Evolutionary conservation across 2,888 invertebrate genomes (phyloP), one percentile per base, ranked within the genome.

Genomic region (Rhogogaster chlorosoma): DNA sequence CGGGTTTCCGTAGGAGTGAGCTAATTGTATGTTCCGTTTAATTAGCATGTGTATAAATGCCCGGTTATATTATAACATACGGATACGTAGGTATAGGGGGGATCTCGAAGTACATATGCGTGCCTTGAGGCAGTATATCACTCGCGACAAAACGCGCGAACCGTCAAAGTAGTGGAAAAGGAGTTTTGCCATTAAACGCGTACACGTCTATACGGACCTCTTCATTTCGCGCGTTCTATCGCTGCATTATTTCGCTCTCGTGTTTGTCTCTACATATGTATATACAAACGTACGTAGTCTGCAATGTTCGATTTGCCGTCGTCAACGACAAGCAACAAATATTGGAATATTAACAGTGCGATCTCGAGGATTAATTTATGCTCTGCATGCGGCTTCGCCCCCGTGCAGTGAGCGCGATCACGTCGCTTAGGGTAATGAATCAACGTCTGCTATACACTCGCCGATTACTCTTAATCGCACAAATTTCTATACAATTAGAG

Each of bases 11-110:
- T 83, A 83, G 67, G 83, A 67, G 83, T 83, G 45, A 70, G 83
- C 83, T 83, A 83, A 83, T 83, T 83, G 83, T 83, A 67, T 29
- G 83, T 83, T 83, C 70, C 42, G 83, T 83, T 83, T 83, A 64
- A 83, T 83, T 83, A 83, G 83, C 83, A 45, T 83, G 83, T 26
- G 67, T 61, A 61, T 83, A 83, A 64, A 67, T 29, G 67, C 67
- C 9, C 29, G 26, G 29, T 42, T 80, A 38, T 61, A 61, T 61
- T 77, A 53, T 77, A 53, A n/a, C 9, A 36, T 45, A 42, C 38
- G 10, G 73, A 38, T 12, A 73, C 18, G 80, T 32, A 7, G 10
- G 80, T 36, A 67, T 29, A 7, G 32, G 45, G n/a, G n/a, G 67
- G n/a, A 12, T 57, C 26, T 49, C 29, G 32, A 80, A 80, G 67